Percentiles rank a stretch among this genome's conserved stretches.
Conservation (phyloP, 2,113 vertebrate genomes). For the Tragelaphus strepsiceros region DNA sequence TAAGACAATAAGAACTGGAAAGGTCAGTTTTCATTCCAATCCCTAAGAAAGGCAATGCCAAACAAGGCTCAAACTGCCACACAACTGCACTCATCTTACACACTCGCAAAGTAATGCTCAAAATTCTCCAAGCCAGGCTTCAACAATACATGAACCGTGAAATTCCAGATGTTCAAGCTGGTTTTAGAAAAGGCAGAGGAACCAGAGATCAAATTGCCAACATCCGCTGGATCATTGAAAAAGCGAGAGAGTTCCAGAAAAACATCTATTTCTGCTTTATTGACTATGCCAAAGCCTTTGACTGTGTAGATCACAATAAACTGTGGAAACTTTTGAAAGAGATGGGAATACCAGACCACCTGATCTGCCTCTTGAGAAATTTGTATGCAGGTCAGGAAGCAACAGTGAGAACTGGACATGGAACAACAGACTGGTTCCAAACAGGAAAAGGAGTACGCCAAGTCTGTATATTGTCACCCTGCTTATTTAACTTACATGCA, state of each 20-base stretch:
- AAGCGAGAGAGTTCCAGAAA: not conserved
- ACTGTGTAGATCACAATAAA: not conserved
- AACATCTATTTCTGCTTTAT: not conserved
- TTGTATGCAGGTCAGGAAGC: not conserved
- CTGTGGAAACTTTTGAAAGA: not conserved
- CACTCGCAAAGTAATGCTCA: rapidly evolving
- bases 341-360: not conserved
- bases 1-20: not conserved
- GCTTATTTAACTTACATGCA: not conserved
- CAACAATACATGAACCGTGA: rapidly evolving
- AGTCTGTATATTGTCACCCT: not conserved
- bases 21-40: not conserved
- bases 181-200: not conserved
- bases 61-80: not conserved
- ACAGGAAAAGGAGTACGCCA: rapidly evolving
- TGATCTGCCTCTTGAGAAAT: not conserved
- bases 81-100: not conserved
- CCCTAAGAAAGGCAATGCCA: not conserved
- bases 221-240: not conserved
- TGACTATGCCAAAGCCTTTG: not conserved
- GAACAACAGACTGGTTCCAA: not conserved
- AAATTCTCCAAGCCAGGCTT: not conserved
- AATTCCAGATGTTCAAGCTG: not conserved
- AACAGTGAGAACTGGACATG: not conserved
- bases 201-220: not conserved